Conservation (phyloP, 2,797 vertebrate species). For the Rhincodon typus region DNA sequence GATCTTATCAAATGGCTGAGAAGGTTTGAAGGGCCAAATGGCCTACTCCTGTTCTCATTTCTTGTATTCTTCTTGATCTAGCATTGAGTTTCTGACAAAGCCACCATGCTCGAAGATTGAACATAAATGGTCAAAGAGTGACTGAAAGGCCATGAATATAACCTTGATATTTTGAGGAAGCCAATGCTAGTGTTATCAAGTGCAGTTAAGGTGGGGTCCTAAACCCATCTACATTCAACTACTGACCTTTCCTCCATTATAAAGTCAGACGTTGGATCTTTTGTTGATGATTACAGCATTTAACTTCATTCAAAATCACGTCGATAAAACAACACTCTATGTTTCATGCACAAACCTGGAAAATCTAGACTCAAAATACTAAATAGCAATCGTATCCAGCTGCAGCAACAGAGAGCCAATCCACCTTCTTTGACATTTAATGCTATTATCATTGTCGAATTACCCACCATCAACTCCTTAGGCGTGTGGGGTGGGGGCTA, state of each 20-base stretch:
- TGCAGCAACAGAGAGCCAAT: neutral
- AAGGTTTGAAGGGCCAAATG: no score
- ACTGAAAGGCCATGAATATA: neutral
- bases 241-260: neutral
- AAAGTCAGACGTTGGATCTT: neutral
- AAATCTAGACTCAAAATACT: neutral
- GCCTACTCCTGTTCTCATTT: no score
- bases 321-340: neutral
- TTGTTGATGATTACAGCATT: neutral
- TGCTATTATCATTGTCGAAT: neutral
- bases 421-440: neutral
- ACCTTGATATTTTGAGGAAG: neutral
- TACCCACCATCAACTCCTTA: neutral
- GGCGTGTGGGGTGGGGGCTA: no score
- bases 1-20: no score
- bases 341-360: neutral
- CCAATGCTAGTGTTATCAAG: neutral
- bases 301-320: neutral
- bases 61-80: no score
- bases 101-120: neutral
- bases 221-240: neutral
- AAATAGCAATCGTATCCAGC: neutral
- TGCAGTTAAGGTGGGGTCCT: neutral
- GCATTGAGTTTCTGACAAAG: neutral
- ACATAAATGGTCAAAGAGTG: neutral